Evolutionary conservation across 2,113 vertebrate genomes (phyloP).

Genomic region (Prunella fulvescens): DNA sequence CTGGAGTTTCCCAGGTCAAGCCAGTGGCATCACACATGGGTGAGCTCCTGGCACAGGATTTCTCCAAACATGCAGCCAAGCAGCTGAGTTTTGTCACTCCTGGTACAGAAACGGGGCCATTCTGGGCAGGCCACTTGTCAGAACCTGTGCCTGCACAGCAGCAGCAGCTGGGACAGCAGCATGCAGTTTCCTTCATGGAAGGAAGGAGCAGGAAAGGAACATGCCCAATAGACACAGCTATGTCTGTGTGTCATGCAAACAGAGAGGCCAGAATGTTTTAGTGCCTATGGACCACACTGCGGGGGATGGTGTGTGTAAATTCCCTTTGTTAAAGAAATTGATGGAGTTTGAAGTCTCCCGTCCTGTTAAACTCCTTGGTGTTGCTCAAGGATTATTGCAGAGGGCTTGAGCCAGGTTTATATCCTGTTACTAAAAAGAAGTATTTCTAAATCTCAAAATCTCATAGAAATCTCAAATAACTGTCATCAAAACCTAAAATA

Average conservation of each 20-base stretch:
- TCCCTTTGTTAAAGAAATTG: not conserved
- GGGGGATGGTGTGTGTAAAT: not conserved
- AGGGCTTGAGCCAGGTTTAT: not conserved
- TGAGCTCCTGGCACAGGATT: not conserved
- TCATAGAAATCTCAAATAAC: not conserved
- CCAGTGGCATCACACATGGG: not conserved
- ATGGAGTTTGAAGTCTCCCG: not conserved
- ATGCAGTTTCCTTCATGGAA: too few species aligned
- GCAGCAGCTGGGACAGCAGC: not conserved
- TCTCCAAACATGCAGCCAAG: not conserved
- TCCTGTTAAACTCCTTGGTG: not conserved
- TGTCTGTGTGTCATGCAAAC: not conserved
- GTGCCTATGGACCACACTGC: not conserved
- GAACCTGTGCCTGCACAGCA: not conserved
- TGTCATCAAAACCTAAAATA: not conserved
- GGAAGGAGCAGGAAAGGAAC: not conserved
- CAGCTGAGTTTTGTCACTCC: not conserved
- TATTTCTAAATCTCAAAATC: not conserved
- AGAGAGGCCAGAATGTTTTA: not conserved
- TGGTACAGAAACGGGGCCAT: fast-evolving
- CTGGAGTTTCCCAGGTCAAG: not conserved
- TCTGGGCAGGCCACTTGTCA: not conserved
- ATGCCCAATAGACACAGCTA: not conserved
- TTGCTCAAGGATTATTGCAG: not conserved
- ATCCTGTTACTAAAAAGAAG: not conserved